Evolutionary conservation across 2,888 invertebrate genomes (phyloP).

Genomic region (Drosophila affinis): DNA sequence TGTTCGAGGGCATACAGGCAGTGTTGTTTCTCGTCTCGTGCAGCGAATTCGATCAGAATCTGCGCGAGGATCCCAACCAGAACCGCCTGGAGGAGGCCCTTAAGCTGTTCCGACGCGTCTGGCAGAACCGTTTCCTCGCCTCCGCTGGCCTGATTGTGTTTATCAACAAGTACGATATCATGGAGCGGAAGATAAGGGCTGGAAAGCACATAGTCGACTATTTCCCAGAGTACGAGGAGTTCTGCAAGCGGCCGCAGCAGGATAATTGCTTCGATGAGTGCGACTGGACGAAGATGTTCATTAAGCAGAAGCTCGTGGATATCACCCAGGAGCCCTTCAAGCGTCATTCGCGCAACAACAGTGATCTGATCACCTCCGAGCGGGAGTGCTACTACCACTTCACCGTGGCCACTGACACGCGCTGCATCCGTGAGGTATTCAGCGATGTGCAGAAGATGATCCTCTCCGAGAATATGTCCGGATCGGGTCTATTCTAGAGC

Average conservation of each 20-base stretch:
- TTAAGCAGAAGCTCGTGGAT: conserved; percentile 87
- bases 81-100: conserved; percentile 90
- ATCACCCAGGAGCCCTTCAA: conserved; percentile 85
- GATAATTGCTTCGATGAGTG: conserved; percentile 86
- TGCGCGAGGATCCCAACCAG: conserved; percentile 88
- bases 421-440: conserved; percentile 89
- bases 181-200: conserved; percentile 88
- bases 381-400: conserved; percentile 89
- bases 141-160: conserved; percentile 91
- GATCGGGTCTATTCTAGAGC: conserved; percentile 82
- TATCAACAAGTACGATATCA: conserved; percentile 91
- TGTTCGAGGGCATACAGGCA: conserved; percentile 92
- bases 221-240: conserved; percentile 88
- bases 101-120: conserved; percentile 89
- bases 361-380: conserved; percentile 82
- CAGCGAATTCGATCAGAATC: conserved; percentile 91
- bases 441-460: conserved; percentile 90
- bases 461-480: conserved; percentile 84
- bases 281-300: conserved; percentile 87
- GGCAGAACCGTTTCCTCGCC: conserved; percentile 89
- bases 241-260: conserved; percentile 84
- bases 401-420: conserved; percentile 90
- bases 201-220: conserved; percentile 87
- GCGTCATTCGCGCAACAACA: conserved; percentile 81
- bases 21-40: conserved; percentile 92